Evolutionary conservation across 1,140 invertebrate species (phyloP), one percentile per base, ranked within the genome.

Genomic region (Conopomorpha cramerella): DNA sequence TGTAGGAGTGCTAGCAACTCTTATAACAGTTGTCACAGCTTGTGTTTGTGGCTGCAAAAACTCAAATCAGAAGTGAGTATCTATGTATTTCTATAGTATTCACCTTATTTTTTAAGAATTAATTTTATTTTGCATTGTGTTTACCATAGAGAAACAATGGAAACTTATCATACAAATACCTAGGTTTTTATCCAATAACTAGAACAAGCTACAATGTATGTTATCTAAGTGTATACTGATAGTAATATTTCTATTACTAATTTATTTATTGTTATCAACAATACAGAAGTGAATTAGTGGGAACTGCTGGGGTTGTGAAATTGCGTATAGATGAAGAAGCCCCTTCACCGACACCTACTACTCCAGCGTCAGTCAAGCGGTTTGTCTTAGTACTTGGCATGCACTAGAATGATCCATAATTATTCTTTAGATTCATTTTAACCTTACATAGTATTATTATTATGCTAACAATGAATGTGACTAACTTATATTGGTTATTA

Each of bases 281-380:
- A n/a, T n/a, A n/a, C 38, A 49, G 77, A 76, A 76, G 68, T 71
- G 77, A 79, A 57, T 72, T 79, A 58, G 64, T 77, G 49, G 77
- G 76, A 37, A 79, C 68, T 37, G 70, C 73, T 30, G 73, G 77
- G 59, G 72, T 79, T 46, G 72, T 79, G 54, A 79, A 77, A 66
- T 63, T 77, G 38, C 68, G 58, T 43, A 68, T 71, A 49, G 77
- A 79, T 48, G 77, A 77, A 49, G 77, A 77, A 53, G 67, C 63
- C 33, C 66, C 61, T 16, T 72, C 68, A 34, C 70, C 73, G 25
- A 62, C 71, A 35, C 70, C 70, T 30, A 74, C 72, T 46, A 77
- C 77, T 48, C 76, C 76, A 30, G 67, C 74, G 45, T 79, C 73
- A 34, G 56, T 76, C 23, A 79, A 77, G 60, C 72, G 77, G 77